Evolutionary conservation across 2,888 invertebrate species (phyloP), one percentile per base, ranked within the genome.

Genomic region (Tineola bisselliella): DNA sequence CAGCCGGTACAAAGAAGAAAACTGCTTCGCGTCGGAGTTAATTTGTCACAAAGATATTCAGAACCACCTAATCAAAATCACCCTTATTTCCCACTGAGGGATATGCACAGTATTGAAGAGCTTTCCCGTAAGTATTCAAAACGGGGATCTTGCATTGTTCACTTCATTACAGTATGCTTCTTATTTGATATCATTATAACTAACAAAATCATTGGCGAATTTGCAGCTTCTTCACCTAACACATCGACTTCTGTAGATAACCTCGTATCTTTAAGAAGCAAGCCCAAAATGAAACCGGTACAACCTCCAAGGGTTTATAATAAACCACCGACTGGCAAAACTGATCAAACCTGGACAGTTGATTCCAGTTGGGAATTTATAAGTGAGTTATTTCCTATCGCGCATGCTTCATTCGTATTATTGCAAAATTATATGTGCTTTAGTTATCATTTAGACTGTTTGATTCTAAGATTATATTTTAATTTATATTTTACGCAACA

Each of bases 361-460:
- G 95, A 95, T 80, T 94, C 94, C 69, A 94, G 95, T 79, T 95
- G 95, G 95, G 94, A 95, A 78, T 96, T 95, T 76, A 93, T 94
- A 80, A 92, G 93, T 89, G 89, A 89, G 88, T 59, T 8, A 15
- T 38, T 25, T 18, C 19, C 17, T 38, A 38, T 38, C 38, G 10
- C 38, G 38, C 38, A 38, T 38, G 38, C n/a, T n/a, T 38, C 10
- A 10, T 31, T 5, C 6, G 17, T 15, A 48, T 48, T 52, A 38
- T 38, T 3, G 38, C 38, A 12, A 38, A 38, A 38, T 10, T 38
- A 38, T 25, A 25, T 25, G 25, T 25, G 25, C 25, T 25, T 25
- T 6, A 4, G 25, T 25, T 25, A 25, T 6, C 25, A 25, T 6
- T 4, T 25, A 25, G 6, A 25, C 4, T 25, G 6, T 6, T 25